Percentiles rank a stretch among this genome's conserved stretches.
Conservation (phyloP, 2,888 invertebrate species). For the Azorinus chamasolen region DNA sequence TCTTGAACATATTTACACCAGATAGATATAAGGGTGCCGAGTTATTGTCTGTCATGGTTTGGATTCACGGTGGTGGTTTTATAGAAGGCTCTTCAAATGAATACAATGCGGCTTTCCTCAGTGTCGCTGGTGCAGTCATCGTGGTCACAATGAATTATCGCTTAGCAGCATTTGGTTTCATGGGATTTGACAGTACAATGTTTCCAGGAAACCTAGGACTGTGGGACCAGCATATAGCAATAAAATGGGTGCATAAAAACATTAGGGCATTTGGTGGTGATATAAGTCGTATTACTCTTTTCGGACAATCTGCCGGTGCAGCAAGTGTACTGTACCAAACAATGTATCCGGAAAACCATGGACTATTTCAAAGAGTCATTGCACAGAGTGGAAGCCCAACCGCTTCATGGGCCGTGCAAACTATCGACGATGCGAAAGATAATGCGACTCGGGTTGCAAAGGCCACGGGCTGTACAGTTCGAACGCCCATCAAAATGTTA, state of each 20-base stretch:
- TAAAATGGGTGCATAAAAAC: no score
- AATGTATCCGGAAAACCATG: constrained; percentile 38
- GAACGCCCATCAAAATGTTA: no score
- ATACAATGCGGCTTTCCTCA: constrained; percentile 22
- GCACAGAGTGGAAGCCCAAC: constrained; percentile 40
- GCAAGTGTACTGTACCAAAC: constrained; percentile 52
- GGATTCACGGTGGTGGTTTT: constrained; percentile 57
- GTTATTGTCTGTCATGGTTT: constrained; percentile 45
- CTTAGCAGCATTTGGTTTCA: constrained; percentile 61
- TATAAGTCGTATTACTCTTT: constrained; percentile 54
- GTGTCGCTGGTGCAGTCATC: constrained; percentile 38
- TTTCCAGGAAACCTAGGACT: constrained; percentile 68
- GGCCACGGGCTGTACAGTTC: no score
- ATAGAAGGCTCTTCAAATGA: constrained; percentile 9
- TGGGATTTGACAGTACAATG: constrained; percentile 52
- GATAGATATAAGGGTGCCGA: neutral
- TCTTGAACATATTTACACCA: constrained; percentile 60
- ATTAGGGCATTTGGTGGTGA: constrained; percentile 64
- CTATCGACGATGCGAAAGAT: no score
- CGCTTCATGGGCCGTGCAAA: no score
- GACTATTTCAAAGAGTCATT: constrained; percentile 54
- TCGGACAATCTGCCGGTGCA: constrained; percentile 73
- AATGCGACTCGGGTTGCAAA: no score
- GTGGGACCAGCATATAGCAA: constrained; percentile 67
- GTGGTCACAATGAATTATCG: constrained; percentile 60